Evolutionary conservation across 1,140 invertebrate genomes (phyloP), one percentile per base, ranked within the genome.

Genomic region (Delia radicum): DNA sequence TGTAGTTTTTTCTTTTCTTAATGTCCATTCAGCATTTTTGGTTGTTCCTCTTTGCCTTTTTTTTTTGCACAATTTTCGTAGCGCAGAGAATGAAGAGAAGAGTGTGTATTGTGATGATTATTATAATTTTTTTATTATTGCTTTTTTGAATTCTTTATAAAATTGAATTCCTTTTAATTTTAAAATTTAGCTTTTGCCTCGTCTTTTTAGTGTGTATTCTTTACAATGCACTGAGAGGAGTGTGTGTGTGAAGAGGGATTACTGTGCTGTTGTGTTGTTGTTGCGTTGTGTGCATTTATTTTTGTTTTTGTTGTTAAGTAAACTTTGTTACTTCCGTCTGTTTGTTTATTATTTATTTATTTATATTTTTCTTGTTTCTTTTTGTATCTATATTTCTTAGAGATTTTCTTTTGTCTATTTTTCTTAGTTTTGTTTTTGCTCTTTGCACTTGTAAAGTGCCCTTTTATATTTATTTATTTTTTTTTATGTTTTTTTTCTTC

Each of bases 381-480:
- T 24, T 13, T 69, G 10, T 28, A 13, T 13, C 24, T 10, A 31
- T 10, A 33, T 21, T 69, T 33, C 29, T 5, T 33, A 24, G 18
- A 21, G 3, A 31, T 33, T 69, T 69, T 69, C 29, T 37, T 33
- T 69, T 24, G 29, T 18, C 29, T 69, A 21, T 7, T 55, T 55
- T 18, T 18, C n/a, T 21, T 55, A 48, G 10, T 55, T 8, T 18
- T n/a, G 3, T 69, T 69, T 18, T 69, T 31, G 27, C 18, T 69
- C 29, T 33, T 21, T 21, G 10, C 29, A 24, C 29, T 21, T 69
- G 65, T 21, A 69, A 67, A 27, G n/a, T 69, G 65, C 65, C 65
- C 65, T 69, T 69, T 37, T 21, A 31, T 69, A 33, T 69, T 69
- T 69, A 33, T 69, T 69, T 69, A 21, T 69, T 69, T 37, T 69